These are phyloP conservation scores for Octodon degus DNA, from an alignment of 2,113 vertebrate species.

Conservation along the genomic window DNA sequence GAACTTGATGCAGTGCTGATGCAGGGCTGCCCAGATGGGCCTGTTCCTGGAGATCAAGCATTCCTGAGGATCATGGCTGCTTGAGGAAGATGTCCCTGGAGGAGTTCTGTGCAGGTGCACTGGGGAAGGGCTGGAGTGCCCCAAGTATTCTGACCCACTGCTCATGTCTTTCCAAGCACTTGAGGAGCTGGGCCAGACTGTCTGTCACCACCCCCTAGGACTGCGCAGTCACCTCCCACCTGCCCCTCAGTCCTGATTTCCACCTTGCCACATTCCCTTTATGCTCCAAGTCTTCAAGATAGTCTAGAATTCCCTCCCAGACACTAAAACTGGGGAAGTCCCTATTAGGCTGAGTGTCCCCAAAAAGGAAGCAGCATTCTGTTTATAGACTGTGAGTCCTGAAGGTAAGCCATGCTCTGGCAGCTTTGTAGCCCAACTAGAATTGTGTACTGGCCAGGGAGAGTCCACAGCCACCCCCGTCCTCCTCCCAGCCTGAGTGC, in stretches of 20 bases:
- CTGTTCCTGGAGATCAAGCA: background rate
- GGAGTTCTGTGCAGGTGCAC: background rate
- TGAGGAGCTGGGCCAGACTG: accelerated
- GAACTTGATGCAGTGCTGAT: background rate
- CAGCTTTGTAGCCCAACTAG: background rate
- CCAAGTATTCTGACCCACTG: accelerated
- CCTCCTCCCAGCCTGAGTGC: background rate
- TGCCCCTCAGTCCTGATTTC: background rate
- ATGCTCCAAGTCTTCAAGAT: background rate
- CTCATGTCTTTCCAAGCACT: background rate
- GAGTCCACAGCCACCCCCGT: too few species aligned
- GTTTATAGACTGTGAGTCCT: background rate
- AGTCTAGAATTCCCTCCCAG: constrained; percentile 11
- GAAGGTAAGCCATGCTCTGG: background rate
- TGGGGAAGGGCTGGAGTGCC: background rate
- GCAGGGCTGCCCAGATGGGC: background rate
- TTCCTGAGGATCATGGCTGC: background rate
- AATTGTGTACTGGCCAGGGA: background rate
- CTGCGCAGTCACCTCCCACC: background rate
- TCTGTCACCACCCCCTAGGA: background rate
- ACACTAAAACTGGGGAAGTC: constrained; percentile 29
- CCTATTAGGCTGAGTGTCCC: background rate
- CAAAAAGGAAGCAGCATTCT: background rate
- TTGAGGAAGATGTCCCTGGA: background rate
- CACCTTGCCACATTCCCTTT: background rate